A percentile compares a stretch with the other conserved stretches of the same genome.
Evolutionary conservation across 1,140 invertebrate genomes (phyloP).

Genomic region (Dinothrombium tinctorium): DNA sequence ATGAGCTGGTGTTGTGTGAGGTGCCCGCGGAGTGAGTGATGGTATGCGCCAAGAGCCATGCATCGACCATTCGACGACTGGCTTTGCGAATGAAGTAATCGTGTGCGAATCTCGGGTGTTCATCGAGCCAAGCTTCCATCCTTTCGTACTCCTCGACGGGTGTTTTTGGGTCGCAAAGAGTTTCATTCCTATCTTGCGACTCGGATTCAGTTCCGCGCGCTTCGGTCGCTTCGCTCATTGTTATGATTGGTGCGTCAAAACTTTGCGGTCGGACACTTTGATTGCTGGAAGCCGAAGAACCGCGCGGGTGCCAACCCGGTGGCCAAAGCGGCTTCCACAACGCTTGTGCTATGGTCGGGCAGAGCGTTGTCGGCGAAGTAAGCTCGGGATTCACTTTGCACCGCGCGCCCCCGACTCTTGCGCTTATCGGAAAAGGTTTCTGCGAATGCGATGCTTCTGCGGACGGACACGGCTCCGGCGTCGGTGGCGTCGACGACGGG

Average conservation of each 20-base stretch:
- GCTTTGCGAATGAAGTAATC: slow-evolving; percentile 88
- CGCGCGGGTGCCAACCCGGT: slow-evolving; percentile 12
- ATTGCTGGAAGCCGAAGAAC: neutral
- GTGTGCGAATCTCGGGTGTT: slow-evolving; percentile 78
- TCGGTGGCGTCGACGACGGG: too few relatives aligned
- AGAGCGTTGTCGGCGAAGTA: too few relatives aligned
- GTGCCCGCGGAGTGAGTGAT: slow-evolving; percentile 23
- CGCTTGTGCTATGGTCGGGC: slow-evolving; percentile 11
- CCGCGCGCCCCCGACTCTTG: too few relatives aligned
- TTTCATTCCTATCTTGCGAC: too few relatives aligned
- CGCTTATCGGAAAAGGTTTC: too few relatives aligned
- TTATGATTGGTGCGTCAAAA: too few relatives aligned
- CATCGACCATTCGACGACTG: slow-evolving; percentile 64
- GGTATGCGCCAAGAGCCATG: slow-evolving; percentile 62
- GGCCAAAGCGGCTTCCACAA: slow-evolving; percentile 15
- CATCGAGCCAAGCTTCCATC: slow-evolving; percentile 50
- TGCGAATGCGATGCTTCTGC: too few relatives aligned
- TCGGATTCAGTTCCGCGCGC: neutral
- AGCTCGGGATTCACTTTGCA: too few relatives aligned
- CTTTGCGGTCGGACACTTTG: neutral
- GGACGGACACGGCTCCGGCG: too few relatives aligned
- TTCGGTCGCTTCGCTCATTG: neutral
- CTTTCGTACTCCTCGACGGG: slow-evolving; percentile 1
- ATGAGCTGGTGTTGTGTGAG: slow-evolving; percentile 21
- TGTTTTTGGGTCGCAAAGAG: too few relatives aligned